A percentile compares a stretch with the other conserved stretches of the same genome.
These are phyloP conservation scores for Tauraco hartlaubi DNA, from an alignment of 2,797 vertebrate genomes.

Conservation along the genomic window DNA sequence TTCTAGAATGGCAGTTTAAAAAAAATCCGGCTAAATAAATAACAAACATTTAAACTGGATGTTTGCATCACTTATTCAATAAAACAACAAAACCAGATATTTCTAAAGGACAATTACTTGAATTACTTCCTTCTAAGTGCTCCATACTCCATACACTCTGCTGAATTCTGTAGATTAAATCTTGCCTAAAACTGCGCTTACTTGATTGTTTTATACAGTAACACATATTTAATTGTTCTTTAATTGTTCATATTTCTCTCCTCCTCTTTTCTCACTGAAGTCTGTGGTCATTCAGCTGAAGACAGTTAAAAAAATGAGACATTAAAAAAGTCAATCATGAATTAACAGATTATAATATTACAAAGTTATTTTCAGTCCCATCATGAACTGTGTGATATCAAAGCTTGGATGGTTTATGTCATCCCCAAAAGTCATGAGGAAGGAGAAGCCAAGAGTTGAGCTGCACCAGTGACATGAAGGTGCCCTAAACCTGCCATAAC, in stretches of 20 bases:
- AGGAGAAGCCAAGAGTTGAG: not conserved
- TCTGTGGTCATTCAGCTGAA: not conserved
- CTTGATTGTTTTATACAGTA: not conserved
- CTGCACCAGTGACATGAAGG: not conserved
- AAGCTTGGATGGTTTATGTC: not conserved
- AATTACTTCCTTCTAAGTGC: not conserved
- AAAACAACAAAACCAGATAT: not conserved
- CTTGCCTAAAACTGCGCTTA: not conserved
- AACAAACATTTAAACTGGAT: not conserved
- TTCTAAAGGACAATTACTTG: not conserved
- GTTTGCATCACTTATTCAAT: not conserved
- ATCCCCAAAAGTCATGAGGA: not conserved
- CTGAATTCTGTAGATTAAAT: not conserved
- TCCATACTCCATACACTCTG: not conserved
- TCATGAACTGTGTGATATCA: not conserved
- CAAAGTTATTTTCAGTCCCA: not conserved
- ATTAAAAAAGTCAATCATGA: not conserved
- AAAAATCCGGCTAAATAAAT: not conserved
- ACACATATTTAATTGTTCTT: not conserved
- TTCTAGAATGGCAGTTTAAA: not conserved
- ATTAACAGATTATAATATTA: not conserved
- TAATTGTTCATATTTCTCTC: not conserved
- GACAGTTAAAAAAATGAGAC: not conserved
- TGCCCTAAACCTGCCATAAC: not conserved
- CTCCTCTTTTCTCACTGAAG: not conserved